Base-by-base conservation (phyloP, 2,797 vertebrate genomes). In the Pseudocheirus occidentalis region DNA sequence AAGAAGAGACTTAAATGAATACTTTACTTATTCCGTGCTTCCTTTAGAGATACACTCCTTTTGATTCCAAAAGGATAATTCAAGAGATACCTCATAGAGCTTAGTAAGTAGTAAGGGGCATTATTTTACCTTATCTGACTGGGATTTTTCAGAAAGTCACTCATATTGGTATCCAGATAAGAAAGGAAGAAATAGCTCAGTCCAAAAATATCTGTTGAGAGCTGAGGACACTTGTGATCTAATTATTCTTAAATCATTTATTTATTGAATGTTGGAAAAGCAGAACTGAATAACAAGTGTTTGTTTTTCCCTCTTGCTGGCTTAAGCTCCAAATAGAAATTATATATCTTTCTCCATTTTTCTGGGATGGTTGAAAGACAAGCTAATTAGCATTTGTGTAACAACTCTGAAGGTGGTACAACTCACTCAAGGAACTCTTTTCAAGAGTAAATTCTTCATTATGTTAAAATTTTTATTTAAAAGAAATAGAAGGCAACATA, bases 61-160 rank as follows among this genome's bases (percentile, higher is more conserved):
- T 46, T 58, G 59, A n/a, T 91, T 90, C 46, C 66, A 92, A 1
- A 14, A 87, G 93, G 46, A 34, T 81, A 73, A 58, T 59, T 94
- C 56, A 87, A 56, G 29, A 94, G 66, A n/a, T 40, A 73, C n/a
- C 34, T 73, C 34, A 46, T 46, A 27, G 18, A 46, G 24, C 90
- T 57, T 90, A 89, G 58, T 90, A 55, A 93, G 91, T 81, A 92
- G 91, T 62, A 31, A 66, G n/a, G 16, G 92, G 10, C 54, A 92
- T 28, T 24, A 73, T 55, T 81, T 81, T 81, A 21, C 12, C 16
- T 66, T 66, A 95, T 87, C 55, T 66, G 10, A 14, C 9, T 89
- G 56, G 10, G 34, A 21, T 95, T 81, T 94, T 81, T 91, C 94
- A 89, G 91, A 95, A 56, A 95, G 53, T 10, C 1, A 90, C 94